phyloP scores from a whole-genome alignment of 2,113 vertebrate species.

The Vulpes lagopus region DNA sequence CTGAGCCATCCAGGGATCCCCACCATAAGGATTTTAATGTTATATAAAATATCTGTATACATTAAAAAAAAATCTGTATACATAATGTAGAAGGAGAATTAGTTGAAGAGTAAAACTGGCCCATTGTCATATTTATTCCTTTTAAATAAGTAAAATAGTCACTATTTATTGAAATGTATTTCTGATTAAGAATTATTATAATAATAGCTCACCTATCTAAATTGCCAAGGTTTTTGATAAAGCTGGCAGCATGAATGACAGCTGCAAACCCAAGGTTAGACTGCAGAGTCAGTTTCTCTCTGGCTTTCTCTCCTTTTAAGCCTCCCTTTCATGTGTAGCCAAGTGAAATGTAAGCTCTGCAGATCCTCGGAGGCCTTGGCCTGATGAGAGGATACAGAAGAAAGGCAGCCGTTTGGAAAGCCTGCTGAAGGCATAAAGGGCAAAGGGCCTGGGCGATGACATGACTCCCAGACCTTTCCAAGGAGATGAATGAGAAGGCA shows the following conservation, averaged over 20 bases:
- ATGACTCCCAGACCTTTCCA: neutral
- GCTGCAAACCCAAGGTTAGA: constrained; percentile 80
- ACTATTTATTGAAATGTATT: neutral
- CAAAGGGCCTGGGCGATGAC: neutral
- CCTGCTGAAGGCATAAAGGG: neutral
- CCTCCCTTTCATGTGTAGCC: constrained; percentile 88
- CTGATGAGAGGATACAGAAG: constrained; percentile 65
- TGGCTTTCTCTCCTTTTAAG: constrained; percentile 76
- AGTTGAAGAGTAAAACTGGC: constrained; percentile 3
- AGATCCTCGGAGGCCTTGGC: constrained; percentile 61
- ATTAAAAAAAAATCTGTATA: neutral
- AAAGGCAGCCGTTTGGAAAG: constrained; percentile 61
- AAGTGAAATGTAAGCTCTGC: constrained; percentile 86
- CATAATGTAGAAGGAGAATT: constrained; percentile 45
- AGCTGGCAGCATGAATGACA: constrained; percentile 80
- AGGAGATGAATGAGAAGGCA: constrained; percentile 65
- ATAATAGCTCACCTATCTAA: neutral
- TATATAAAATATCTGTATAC: neutral
- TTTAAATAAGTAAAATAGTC: neutral
- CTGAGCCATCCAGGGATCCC: too few relatives aligned
- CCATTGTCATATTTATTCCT: neutral
- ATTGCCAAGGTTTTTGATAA: constrained; percentile 30
- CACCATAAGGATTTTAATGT: constrained; percentile 54
- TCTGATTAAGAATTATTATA: neutral
- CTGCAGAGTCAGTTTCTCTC: constrained; percentile 71